Base-by-base conservation (phyloP, 2,888 invertebrate genomes). In the Eretmocerus hayati region DNA sequence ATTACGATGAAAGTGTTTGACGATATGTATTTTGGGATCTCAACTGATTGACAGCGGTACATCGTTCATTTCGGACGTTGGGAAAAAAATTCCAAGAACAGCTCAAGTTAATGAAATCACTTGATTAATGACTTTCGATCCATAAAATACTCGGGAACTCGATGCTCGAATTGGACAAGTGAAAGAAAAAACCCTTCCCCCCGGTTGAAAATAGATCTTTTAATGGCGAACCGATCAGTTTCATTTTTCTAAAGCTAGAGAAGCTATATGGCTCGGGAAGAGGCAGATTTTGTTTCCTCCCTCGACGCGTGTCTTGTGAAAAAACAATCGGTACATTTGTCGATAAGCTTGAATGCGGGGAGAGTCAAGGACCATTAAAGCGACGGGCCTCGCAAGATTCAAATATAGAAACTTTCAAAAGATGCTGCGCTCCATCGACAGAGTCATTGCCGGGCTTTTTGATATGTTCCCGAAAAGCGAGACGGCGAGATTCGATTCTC, bases 331-430 rank as follows among this genome's bases (percentile, higher is more conserved):
- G 22, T 11, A 36, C 13, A 16, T 9, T 31, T 32, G n/a, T 22
- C 42, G 42, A 48, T 48, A 42, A 38, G 21, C 22, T 22, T 6
- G 30, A 33, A n/a, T 19, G 32, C 18, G 23, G 33, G 13, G 6
- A 26, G 16, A 18, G 51, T 48, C 46, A 48, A 48, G 52, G 52
- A 42, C 33, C 52, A 52, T 52, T 52, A 49, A 44, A 46, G 45
- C 32, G 48, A 43, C 32, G 42, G 39, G 41, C 4, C 33, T 4
- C 23, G 30, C 18, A 18, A 22, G 21, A 47, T 41, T 41, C 37
- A 45, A 41, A 52, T 52, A 37, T 49, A 52, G 52, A 52, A 52
- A 32, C 19, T 26, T 26, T 41, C 22, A 30, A 42, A 16, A 37
- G 41, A 21, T 18, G 19, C 45, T 19, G 9, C 37, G 30, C 33